Evolutionary conservation across 2,888 invertebrate species (phyloP).

Genomic region (Ormia ochracea): DNA sequence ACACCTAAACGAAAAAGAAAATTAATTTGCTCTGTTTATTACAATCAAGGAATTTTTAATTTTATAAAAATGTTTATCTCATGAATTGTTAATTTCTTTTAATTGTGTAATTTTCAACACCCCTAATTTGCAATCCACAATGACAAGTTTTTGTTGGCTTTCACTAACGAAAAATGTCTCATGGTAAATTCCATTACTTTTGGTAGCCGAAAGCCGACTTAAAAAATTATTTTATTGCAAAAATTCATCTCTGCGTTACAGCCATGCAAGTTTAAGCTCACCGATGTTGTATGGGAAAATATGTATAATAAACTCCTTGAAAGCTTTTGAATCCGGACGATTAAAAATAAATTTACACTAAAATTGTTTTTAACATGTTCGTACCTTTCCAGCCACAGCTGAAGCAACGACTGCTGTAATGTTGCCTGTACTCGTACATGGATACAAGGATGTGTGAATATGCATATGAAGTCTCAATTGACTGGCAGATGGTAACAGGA

Average conservation of each 20-base stretch:
- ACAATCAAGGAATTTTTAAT: background rate
- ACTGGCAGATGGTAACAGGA: slow-evolving; percentile 2
- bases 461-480: slow-evolving; percentile 23
- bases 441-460: slow-evolving; percentile 48
- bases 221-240: slow-evolving; percentile 32
- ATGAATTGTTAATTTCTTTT: slow-evolving; percentile 47
- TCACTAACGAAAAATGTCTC: slow-evolving; percentile 19
- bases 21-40: background rate
- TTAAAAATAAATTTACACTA: slow-evolving; percentile 60
- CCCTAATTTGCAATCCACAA: background rate
- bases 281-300: background rate
- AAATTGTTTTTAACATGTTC: slow-evolving; percentile 47
- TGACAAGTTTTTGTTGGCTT: background rate
- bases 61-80: slow-evolving; percentile 36
- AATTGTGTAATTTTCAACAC: slow-evolving; percentile 49
- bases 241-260: slow-evolving; percentile 23
- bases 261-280: background rate
- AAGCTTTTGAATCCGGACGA: slow-evolving; percentile 51
- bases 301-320: slow-evolving; percentile 29
- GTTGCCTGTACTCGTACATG: slow-evolving; percentile 30
- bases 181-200: slow-evolving; percentile 44
- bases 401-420: slow-evolving; percentile 63
- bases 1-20: background rate
- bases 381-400: slow-evolving; percentile 9
- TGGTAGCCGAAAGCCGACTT: slow-evolving; percentile 12